A percentile compares a stretch with the other conserved stretches of the same genome.
phyloP scores from a whole-genome alignment of 1,140 invertebrate species.

The Uloborus diversus region DNA sequence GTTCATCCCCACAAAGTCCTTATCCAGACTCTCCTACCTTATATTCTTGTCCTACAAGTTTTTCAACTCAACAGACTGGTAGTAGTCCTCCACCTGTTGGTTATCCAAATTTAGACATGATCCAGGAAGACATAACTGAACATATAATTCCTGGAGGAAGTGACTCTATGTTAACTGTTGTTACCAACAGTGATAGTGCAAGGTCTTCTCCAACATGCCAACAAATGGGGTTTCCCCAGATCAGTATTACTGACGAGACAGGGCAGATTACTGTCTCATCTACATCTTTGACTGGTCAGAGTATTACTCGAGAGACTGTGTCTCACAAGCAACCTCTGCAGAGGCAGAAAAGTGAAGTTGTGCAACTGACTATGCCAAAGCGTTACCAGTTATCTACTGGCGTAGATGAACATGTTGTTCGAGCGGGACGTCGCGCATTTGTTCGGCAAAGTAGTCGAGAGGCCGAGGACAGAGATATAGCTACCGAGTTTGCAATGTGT shows the following conservation, averaged over 20 bases:
- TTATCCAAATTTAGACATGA: slow-evolving; percentile 80
- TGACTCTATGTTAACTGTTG: slow-evolving; percentile 15
- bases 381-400: slow-evolving; percentile 22
- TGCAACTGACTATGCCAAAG: slow-evolving; percentile 26
- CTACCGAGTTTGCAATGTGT: slow-evolving; percentile 36
- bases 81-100: slow-evolving; percentile 61
- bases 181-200: background rate
- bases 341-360: slow-evolving; percentile 30
- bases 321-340: slow-evolving; percentile 19
- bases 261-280: slow-evolving; percentile 65
- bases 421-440: slow-evolving; percentile 14
- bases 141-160: slow-evolving; percentile 60
- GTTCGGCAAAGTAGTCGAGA: slow-evolving; percentile 43
- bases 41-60: slow-evolving; percentile 17
- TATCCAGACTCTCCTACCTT: slow-evolving; percentile 50
- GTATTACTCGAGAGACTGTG: slow-evolving; percentile 12
- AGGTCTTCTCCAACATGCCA: slow-evolving; percentile 60
- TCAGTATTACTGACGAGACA: slow-evolving; percentile 87
- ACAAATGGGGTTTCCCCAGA: slow-evolving; percentile 73
- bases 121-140: slow-evolving; percentile 77
- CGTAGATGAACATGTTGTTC: background rate
- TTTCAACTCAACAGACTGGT: slow-evolving; percentile 65
- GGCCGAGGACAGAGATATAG: slow-evolving; percentile 49
- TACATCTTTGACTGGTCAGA: slow-evolving; percentile 31
- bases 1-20: slow-evolving; percentile 49